Evolutionary conservation across 2,113 vertebrate species (phyloP), one percentile per base, ranked within the genome.

Genomic region (Caretta caretta): DNA sequence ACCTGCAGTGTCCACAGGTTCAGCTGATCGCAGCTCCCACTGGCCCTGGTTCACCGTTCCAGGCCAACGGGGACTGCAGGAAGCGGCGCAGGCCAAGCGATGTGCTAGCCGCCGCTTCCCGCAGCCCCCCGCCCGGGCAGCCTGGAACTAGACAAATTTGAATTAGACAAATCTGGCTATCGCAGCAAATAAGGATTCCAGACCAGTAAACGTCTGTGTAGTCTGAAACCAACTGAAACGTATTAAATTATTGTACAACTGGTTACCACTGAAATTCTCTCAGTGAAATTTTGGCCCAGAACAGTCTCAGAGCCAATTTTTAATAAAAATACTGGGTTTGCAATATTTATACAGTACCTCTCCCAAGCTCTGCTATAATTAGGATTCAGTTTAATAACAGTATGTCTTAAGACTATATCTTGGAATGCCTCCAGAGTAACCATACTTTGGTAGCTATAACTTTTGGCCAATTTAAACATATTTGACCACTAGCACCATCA

Each of bases 381-480:
- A 95, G 82, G 42, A 13, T 94, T 86, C 90, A 85, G 50, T 96
- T 96, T 97, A 97, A 96, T 89, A 87, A 90, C 50, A 38, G 35
- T 72, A 62, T n/a, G 25, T 4, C 0, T 92, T 88, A 92, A 90
- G 80, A 87, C 80, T 95, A 57, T 46, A 87, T 75, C 79, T 96
- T 98, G 97, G 97, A 97, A 83, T 7, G 31, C 79, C 91, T 98
- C 97, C 98, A 97, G 83, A 38, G 84, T 53, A 97, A 92, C 89
- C 59, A 83, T 87, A 72, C 88, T 95, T 86, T 72, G 87, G 75
- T 83, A 88, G 83, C 90, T 95, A 93, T 88, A 95, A 84, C 80
- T 72, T 92, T 94, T 51, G 79, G 90, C 92, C 93, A 93, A 4
- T n/a, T 93, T 78, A 91, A 72, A 59, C 80, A 53, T 48, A 1